These are phyloP conservation scores for Chromis chromis DNA, from an alignment of 2,797 vertebrate species.

Conservation along the genomic window DNA sequence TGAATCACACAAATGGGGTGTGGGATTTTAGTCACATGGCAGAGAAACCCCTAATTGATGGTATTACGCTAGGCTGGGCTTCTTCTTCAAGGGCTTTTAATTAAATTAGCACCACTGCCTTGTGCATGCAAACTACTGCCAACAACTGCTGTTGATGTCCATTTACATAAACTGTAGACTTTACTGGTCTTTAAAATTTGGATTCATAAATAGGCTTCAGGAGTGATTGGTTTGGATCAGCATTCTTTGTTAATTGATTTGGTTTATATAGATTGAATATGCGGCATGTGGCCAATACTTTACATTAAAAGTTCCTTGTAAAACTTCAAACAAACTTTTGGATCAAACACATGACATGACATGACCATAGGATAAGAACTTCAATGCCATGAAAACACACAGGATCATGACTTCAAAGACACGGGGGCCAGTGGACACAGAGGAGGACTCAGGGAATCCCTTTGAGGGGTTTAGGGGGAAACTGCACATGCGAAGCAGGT, in stretches of 20 bases:
- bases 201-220: conserved; percentile 39
- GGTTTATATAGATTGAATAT: conserved; percentile 35
- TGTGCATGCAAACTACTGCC: conserved; percentile 48
- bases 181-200: conserved; percentile 27
- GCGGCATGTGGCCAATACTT: conserved; percentile 49
- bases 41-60: conserved; percentile 73
- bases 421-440: conserved; percentile 60
- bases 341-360: conserved; percentile 70
- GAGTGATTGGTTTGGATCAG: conserved; percentile 41
- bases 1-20: conserved; percentile 79
- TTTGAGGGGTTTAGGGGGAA: conserved; percentile 80
- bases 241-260: conserved; percentile 35
- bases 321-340: conserved; percentile 75
- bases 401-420: conserved; percentile 76
- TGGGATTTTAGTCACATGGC: conserved; percentile 76
- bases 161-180: conserved; percentile 36
- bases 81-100: conserved; percentile 75
- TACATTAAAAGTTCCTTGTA: conserved; percentile 50
- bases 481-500: conserved; percentile 77
- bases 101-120: conserved; percentile 71
- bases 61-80: conserved; percentile 71
- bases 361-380: conserved; percentile 68
- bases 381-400: conserved; percentile 73
- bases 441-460: conserved; percentile 78
- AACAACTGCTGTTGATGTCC: conserved; percentile 45